These are phyloP conservation scores for Drosophila sordidula DNA, from an alignment of 2,888 invertebrate genomes.

Conservation along the genomic window DNA sequence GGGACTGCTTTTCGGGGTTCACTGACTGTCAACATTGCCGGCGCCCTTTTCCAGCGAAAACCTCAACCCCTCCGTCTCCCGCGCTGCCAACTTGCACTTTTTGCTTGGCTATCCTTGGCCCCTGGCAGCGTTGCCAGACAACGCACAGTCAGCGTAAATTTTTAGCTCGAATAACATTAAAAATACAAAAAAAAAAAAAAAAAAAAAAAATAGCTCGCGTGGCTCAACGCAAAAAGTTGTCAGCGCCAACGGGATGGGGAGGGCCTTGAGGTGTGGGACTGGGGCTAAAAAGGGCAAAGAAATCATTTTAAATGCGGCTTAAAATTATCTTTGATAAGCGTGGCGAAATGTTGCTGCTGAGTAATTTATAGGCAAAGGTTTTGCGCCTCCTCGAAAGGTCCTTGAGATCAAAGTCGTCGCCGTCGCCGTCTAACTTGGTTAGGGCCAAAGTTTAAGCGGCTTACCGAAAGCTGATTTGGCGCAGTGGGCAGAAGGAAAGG, in stretches of 20 bases:
- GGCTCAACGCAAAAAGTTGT: slow-evolving; percentile 49
- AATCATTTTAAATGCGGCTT: slow-evolving; percentile 79
- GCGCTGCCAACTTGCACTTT: slow-evolving; percentile 55
- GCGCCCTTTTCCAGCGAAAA: slow-evolving; percentile 14
- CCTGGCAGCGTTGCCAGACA: slow-evolving; percentile 71
- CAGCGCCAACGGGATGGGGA: not conserved
- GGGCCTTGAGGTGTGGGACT: not conserved
- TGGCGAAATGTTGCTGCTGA: slow-evolving; percentile 69
- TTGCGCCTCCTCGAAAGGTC: slow-evolving; percentile 58
- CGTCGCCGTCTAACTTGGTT: slow-evolving; percentile 43
- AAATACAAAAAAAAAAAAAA: slow-evolving; percentile 23
- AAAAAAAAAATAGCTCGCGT: slow-evolving; percentile 35
- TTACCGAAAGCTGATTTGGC: slow-evolving; percentile 36
- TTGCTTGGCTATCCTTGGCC: slow-evolving; percentile 31
- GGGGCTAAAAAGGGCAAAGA: slow-evolving; percentile 44
- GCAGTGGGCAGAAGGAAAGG: not conserved
- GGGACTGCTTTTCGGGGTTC: slow-evolving; percentile 50
- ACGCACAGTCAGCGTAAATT: slow-evolving; percentile 69
- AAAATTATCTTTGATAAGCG: slow-evolving; percentile 78
- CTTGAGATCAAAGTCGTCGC: slow-evolving; percentile 65
- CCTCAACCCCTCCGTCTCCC: not conserved
- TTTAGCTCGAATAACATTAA: slow-evolving; percentile 3
- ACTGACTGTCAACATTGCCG: slow-evolving; percentile 67
- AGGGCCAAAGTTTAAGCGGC: slow-evolving; percentile 66
- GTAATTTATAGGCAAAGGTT: slow-evolving; percentile 69